A percentile compares a stretch with the other conserved stretches of the same genome.
Conservation (phyloP, 2,888 invertebrate species). For the Malthinus flaveolus region DNA sequence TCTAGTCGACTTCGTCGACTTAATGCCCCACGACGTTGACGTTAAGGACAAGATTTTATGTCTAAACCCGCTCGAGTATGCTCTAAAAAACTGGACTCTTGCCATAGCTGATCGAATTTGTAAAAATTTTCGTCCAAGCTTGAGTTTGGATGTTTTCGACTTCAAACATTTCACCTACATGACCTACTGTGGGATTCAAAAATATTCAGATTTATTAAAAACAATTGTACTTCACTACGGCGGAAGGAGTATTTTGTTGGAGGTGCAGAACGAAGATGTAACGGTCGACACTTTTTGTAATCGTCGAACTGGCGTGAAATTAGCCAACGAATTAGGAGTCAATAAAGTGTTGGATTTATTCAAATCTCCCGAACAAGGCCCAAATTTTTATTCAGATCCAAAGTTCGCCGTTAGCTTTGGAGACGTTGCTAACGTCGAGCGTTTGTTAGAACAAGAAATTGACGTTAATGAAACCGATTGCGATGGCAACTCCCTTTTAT, state of each 20-base stretch:
- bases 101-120: not conserved
- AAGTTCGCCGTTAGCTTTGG: not conserved
- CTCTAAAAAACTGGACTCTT: not conserved
- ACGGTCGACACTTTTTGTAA: too few species aligned
- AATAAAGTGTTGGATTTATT: not conserved
- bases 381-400: not conserved
- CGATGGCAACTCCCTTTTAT: not conserved
- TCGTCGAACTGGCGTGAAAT: not conserved
- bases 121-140: not conserved
- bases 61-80: not conserved
- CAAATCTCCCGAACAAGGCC: not conserved
- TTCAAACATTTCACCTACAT: too few species aligned
- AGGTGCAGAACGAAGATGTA: too few species aligned
- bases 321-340: not conserved
- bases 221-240: too few species aligned
- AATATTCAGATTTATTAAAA: too few species aligned
- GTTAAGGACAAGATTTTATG: not conserved
- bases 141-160: too few species aligned
- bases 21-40: not conserved
- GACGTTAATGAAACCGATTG: not conserved
- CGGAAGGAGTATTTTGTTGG: too few species aligned
- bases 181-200: too few species aligned
- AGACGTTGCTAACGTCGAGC: not conserved
- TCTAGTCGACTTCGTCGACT: not conserved
- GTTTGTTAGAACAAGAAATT: not conserved